phyloP scores from a whole-genome alignment of 2,888 invertebrate species.

The Homarus gammarus region DNA sequence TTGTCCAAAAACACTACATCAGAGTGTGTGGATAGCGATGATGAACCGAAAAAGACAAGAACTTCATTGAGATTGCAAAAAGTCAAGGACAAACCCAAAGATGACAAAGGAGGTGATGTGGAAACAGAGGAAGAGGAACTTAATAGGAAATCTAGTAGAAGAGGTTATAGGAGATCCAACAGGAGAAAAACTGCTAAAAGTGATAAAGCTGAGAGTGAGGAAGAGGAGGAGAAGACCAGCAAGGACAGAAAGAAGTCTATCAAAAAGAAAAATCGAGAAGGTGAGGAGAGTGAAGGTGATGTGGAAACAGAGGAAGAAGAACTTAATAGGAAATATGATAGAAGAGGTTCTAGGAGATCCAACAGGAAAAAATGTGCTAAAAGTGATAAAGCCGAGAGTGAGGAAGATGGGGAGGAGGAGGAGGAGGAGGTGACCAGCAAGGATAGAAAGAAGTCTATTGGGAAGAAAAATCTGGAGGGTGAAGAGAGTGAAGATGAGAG shows the following conservation, averaged over 20 bases:
- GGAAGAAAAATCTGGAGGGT: neutral
- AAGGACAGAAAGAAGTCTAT: neutral
- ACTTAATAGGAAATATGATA: neutral
- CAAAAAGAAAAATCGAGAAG: neutral
- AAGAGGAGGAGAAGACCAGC: neutral
- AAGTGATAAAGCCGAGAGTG: neutral
- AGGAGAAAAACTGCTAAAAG: neutral
- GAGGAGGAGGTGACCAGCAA: neutral
- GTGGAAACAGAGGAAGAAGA: neutral
- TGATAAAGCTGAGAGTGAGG: neutral
- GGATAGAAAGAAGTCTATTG: neutral
- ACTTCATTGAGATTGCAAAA: neutral
- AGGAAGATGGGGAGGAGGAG: too few relatives aligned
- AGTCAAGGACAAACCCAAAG: neutral
- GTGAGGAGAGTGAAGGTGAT: constrained; percentile 7
- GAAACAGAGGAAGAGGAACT: neutral
- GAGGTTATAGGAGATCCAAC: neutral
- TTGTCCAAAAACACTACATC: neutral
- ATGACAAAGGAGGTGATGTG: neutral
- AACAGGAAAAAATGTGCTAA: neutral
- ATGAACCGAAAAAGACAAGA: neutral
- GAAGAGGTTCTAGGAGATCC: neutral
- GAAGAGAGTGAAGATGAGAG: neutral
- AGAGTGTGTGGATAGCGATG: neutral
- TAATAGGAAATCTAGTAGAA: neutral